phyloP scores from a whole-genome alignment of 2,888 invertebrate genomes.

The Laspeyria flexula region DNA sequence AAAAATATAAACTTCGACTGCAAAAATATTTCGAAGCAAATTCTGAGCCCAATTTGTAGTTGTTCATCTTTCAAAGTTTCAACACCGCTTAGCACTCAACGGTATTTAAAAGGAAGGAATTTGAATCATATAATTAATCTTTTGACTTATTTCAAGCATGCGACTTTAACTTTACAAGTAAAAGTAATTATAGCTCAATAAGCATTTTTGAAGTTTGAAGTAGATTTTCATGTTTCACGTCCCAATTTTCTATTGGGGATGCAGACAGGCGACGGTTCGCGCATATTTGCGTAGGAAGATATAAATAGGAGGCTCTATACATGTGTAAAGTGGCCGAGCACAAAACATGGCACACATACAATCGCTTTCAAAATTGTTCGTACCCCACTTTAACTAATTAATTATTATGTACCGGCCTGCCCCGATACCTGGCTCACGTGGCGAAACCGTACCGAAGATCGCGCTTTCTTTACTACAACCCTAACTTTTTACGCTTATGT shows the following conservation, averaged over 20 bases:
- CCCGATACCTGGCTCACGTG: slow-evolving; percentile 31
- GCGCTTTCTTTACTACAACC: slow-evolving; percentile 1
- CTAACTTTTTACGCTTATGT: background rate
- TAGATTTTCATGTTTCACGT: slow-evolving; percentile 43
- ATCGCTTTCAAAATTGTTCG: slow-evolving; percentile 46
- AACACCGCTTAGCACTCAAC: slow-evolving; percentile 5
- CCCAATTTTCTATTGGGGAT: slow-evolving; percentile 33
- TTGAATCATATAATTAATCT: slow-evolving; percentile 2
- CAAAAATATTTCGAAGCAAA: background rate
- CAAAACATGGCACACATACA: slow-evolving; percentile 41
- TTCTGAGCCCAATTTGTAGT: background rate
- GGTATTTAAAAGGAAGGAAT: slow-evolving; percentile 9
- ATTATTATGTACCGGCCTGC: slow-evolving; percentile 43
- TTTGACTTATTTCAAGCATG: slow-evolving; percentile 14
- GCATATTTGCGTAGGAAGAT: slow-evolving; percentile 36
- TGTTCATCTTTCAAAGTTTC: slow-evolving; percentile 5
- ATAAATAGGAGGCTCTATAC: slow-evolving; percentile 29
- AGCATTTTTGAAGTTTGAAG: slow-evolving; percentile 40
- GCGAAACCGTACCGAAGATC: slow-evolving; percentile 16
- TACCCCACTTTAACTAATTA: slow-evolving; percentile 51
- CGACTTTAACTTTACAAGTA: slow-evolving; percentile 15
- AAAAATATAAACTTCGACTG: background rate
- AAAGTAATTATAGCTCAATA: slow-evolving; percentile 23
- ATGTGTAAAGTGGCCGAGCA: slow-evolving; percentile 27
- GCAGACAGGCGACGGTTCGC: slow-evolving; percentile 27